Base-by-base conservation (phyloP, 2,888 invertebrate genomes). In the Anoncus sp. region DNA sequence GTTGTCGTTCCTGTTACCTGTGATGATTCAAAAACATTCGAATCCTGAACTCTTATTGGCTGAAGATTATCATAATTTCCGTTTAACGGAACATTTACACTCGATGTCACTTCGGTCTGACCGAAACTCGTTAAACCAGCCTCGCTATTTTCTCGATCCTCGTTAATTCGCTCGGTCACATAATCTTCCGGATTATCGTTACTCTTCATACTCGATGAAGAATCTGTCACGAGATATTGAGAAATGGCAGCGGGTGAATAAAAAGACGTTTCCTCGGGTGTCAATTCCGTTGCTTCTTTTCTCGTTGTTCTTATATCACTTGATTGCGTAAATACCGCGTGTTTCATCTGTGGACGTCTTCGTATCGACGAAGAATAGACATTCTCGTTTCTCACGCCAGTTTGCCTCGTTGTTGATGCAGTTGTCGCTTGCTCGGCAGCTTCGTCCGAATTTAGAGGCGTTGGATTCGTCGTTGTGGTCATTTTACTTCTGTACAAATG, bases 221-320 rank as follows among this genome's bases (percentile, higher is more conserved):
- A 18, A 53, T 63, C 57, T 12, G 53, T 71, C 1, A 45, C 45
- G 22, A 75, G 77, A 45, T 51, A 87, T 88, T 66, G 91, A 88
- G 49, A 80, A 12, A 87, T 92, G 91, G 83, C 92, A 91, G 83
- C 92, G 83, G 87, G 71, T 90, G 93, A 90, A 92, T 94, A 53
- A 92, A 93, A 80, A 89, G 92, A 86, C 92, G 93, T 87, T 91
- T 93, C 87, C 91, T 94, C 83, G 89, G 91, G 85, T 16, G 88
- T 65, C 87, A 86, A 87, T 92, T 95, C 83, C 92, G 93, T 75
- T 86, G 92, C 77, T 92, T 93, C 40, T 89, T 87, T 87, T 91
- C 91, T 10, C 91, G 92, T 84, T 77, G 80, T 74, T 63, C 82
- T 75, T 18, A 59, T 76, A 77, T 65, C 62, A 83, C 80, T 75